A percentile compares a stretch with the other conserved stretches of the same genome.
Conservation (phyloP, 2,113 vertebrate genomes). For the Periophthalmus modestus region DNA sequence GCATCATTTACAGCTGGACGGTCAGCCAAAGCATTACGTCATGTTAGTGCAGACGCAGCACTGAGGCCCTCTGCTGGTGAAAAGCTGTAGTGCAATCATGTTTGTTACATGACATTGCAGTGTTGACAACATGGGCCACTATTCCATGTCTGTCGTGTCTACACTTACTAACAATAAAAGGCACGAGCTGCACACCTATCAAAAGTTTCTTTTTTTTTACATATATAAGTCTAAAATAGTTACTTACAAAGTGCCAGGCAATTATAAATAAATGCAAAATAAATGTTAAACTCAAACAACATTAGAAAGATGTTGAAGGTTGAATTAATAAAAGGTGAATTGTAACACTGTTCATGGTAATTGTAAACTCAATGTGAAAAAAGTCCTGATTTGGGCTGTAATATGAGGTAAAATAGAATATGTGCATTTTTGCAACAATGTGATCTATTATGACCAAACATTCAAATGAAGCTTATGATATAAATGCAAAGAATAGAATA, state of each 20-base stretch:
- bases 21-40: constrained; percentile 54
- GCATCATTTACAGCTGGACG: constrained; percentile 13
- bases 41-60: constrained; percentile 31
- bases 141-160: constrained; percentile 4
- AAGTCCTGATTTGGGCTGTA: constrained; percentile 10
- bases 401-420: constrained; percentile 20
- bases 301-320: background rate
- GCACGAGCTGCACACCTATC: constrained; percentile 13
- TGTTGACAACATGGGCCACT: constrained; percentile 30
- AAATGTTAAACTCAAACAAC: constrained; percentile 11
- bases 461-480: background rate
- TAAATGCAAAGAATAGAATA: background rate
- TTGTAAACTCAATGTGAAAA: background rate
- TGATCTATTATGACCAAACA: background rate
- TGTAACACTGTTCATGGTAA: background rate
- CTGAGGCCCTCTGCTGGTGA: constrained; percentile 67
- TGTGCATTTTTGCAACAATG: constrained; percentile 24
- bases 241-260: constrained; percentile 32
- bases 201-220: background rate
- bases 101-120: constrained; percentile 21
- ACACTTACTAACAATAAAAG: constrained; percentile 10
- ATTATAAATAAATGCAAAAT: constrained; percentile 9
- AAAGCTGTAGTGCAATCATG: constrained; percentile 3
- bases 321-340: constrained; percentile 16
- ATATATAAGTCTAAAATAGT: background rate